Evolutionary conservation across 2,888 invertebrate genomes (phyloP).

Genomic region (Andrena hattorfiana): DNA sequence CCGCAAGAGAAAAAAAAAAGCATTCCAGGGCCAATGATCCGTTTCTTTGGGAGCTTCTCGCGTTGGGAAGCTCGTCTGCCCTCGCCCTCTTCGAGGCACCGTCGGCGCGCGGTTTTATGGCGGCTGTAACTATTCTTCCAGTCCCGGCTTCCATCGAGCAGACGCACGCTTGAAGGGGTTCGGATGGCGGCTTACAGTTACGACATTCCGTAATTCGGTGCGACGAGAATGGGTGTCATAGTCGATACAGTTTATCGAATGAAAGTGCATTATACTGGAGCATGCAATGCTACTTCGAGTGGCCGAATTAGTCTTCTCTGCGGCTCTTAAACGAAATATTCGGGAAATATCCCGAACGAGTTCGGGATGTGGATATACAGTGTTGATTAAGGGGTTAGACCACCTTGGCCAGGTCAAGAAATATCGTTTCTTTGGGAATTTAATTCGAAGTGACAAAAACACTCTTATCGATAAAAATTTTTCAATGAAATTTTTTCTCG

Average conservation of each 20-base stretch:
- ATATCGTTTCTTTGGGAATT: too few species aligned
- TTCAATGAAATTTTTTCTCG: too few species aligned
- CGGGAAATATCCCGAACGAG: too few species aligned
- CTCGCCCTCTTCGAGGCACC: conserved; percentile 1
- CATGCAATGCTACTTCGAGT: too few species aligned
- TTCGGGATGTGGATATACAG: too few species aligned
- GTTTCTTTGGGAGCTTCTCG: conserved; percentile 12
- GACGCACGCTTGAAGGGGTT: neutral
- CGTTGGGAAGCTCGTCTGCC: neutral
- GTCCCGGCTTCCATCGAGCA: neutral
- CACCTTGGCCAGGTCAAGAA: too few species aligned
- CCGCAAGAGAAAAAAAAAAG: conserved; percentile 19
- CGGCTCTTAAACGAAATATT: too few species aligned
- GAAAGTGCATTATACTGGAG: neutral
- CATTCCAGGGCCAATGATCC: conserved; percentile 34
- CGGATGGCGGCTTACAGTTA: neutral
- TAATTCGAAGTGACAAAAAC: too few species aligned
- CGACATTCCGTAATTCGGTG: neutral
- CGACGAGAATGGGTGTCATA: neutral
- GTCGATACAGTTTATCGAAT: neutral
- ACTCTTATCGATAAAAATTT: too few species aligned
- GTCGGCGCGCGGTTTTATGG: conserved; percentile 17
- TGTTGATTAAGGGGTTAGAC: too few species aligned
- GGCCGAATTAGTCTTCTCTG: too few species aligned
- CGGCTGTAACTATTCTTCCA: neutral